phyloP scores from a whole-genome alignment of 2,888 invertebrate genomes.

The Pandemis corylana region DNA sequence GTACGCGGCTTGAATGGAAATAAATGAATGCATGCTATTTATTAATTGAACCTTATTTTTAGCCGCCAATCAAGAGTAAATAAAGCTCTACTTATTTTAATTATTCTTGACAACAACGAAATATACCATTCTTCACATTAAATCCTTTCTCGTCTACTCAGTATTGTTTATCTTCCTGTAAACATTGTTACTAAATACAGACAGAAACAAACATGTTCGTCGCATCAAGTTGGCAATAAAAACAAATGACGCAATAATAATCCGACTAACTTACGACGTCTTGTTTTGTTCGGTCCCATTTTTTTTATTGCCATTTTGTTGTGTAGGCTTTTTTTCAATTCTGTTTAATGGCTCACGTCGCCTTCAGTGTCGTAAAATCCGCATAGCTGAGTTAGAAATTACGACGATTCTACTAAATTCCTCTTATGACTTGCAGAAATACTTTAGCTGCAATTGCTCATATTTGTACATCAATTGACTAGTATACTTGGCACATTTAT shows the following conservation, averaged over 20 bases:
- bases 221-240: conserved; percentile 69
- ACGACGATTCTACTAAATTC: conserved; percentile 2
- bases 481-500: no score
- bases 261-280: conserved; percentile 65
- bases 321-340: conserved; percentile 55
- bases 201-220: conserved; percentile 49
- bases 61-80: no score
- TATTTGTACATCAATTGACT: background rate
- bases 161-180: background rate
- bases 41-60: no score
- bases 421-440: background rate
- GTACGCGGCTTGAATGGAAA: background rate
- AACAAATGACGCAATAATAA: conserved; percentile 76
- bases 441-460: background rate
- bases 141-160: background rate
- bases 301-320: conserved; percentile 51
- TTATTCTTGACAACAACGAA: background rate
- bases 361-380: conserved; percentile 24
- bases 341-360: conserved; percentile 31
- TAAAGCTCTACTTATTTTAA: no score
- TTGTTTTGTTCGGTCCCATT: conserved; percentile 61
- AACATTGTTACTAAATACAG: conserved; percentile 31
- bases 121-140: background rate
- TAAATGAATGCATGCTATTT: background rate
- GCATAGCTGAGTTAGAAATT: conserved; percentile 12